Conservation (phyloP, 2,113 vertebrate genomes). For the Psittacus erithacus region DNA sequence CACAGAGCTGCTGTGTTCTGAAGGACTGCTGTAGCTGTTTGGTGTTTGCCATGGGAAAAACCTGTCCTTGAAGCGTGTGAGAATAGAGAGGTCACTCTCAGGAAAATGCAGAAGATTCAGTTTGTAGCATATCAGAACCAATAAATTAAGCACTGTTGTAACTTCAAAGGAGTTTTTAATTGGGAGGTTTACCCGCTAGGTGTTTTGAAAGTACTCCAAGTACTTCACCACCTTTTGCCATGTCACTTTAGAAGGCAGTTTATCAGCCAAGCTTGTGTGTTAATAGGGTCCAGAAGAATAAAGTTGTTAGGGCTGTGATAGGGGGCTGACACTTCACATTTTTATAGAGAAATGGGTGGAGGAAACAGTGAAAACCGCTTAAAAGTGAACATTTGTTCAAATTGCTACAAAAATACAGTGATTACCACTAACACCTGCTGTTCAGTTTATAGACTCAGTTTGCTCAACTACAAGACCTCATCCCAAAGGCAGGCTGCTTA, state of each 20-base stretch:
- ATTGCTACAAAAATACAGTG: slow-evolving; percentile 44
- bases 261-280: neutral
- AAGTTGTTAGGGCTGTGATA: slow-evolving; percentile 1
- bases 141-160: neutral
- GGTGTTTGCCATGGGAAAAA: neutral
- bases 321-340: neutral
- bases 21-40: neutral
- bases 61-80: neutral
- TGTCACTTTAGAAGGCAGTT: neutral
- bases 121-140: neutral
- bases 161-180: neutral
- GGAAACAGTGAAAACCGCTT: slow-evolving; percentile 49
- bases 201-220: slow-evolving; percentile 2
- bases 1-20: neutral
- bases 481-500: slow-evolving; percentile 40
- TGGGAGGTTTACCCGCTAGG: neutral
- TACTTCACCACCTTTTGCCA: neutral
- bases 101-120: neutral
- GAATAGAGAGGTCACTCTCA: neutral
- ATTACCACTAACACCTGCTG: slow-evolving; percentile 52
- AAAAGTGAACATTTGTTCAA: slow-evolving; percentile 7
- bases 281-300: neutral
- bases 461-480: slow-evolving; percentile 20
- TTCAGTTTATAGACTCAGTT: slow-evolving; percentile 29
- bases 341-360: slow-evolving; percentile 35